These are phyloP conservation scores for Melanocharis versteri DNA, from an alignment of 2,113 vertebrate genomes.

Conservation along the genomic window DNA sequence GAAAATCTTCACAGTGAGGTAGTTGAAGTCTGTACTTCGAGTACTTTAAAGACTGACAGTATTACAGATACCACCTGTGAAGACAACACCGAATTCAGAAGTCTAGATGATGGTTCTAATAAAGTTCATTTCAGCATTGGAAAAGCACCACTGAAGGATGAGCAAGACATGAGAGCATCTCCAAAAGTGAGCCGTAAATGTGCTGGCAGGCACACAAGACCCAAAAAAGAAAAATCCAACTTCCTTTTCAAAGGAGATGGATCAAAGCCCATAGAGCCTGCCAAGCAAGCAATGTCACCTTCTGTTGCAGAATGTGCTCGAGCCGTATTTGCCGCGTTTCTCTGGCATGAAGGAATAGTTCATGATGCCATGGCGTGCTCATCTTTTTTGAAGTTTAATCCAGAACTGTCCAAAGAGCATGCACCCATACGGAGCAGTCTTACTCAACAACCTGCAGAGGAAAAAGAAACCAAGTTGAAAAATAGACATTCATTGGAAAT, in stretches of 20 bases:
- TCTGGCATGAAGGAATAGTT: constrained; percentile 98
- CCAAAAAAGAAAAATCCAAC: constrained; percentile 95
- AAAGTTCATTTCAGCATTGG: constrained; percentile 99
- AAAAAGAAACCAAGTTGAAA: constrained; percentile 95
- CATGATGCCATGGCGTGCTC: constrained; percentile 99
- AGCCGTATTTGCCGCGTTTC: constrained; percentile 92
- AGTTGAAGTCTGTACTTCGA: constrained; percentile 95
- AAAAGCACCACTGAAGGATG: constrained; percentile 94
- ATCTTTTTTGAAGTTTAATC: constrained; percentile 97
- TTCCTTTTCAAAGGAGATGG: constrained; percentile 92
- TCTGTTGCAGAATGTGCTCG: constrained; percentile 96
- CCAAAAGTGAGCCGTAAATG: constrained; percentile 95
- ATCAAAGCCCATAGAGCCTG: constrained; percentile 83
- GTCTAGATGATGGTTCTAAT: constrained; percentile 82
- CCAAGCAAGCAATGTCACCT: constrained; percentile 98
- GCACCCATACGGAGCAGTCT: constrained; percentile 92
- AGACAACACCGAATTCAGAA: constrained; percentile 81
- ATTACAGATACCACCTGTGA: constrained; percentile 82
- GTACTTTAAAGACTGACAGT: constrained; percentile 85
- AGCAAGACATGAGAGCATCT: constrained; percentile 89
- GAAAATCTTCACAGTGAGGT: constrained; percentile 98
- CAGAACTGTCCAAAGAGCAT: constrained; percentile 95
- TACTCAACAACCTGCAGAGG: constrained; percentile 85
- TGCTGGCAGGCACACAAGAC: constrained; percentile 86
- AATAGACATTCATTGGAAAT: constrained; percentile 98